Base-by-base conservation (phyloP, 2,797 vertebrate genomes). In the Gobio occitaniae region DNA sequence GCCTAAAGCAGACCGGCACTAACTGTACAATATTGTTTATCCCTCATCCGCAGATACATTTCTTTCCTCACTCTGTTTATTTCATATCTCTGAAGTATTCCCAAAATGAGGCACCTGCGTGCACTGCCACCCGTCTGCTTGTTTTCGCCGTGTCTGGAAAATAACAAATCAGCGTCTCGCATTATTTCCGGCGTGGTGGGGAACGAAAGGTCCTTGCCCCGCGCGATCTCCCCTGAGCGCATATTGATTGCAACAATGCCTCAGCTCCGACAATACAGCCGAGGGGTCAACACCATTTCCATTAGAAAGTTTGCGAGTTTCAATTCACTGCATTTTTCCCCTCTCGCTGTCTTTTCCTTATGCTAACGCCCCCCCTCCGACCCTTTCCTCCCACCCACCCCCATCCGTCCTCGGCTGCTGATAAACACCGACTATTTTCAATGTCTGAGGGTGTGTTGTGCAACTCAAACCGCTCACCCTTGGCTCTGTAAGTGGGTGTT, bases 231-330 rank as follows among this genome's bases (percentile, higher is more conserved):
- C 88, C 92, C 87, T 86, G 93, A 94, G 95, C 93, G 91, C 89
- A 91, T 95, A 96, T 95, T 95, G 95, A 96, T 96, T 96, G 95
- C 94, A 95, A 94, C 94, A 93, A 95, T 95, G 93, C 93, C 95
- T 94, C 94, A 93, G 93, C 94, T 93, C 92, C 92, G 93, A 95
- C 94, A 95, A 94, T 93, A 93, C 93, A 91, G 93, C 93, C 92
- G 91, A 91, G 92, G 94, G 95, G 95, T 95, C 95, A 95, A 90
- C 82, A 93, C 93, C 93, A 93, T 95, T 95, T 95, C 95, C 94
- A 95, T 95, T 93, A 93, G 93, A 95, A 95, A 95, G 94, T 95
- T 93, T 93, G 82, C 91, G 78, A 94, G 93, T 95, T 95, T 95
- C 94, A 95, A 95, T 95, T 94, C 94, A 93, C 92, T 93, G 93